Evolutionary conservation across 2,797 vertebrate species (phyloP).

Genomic region (Tachyglossus aculeatus): DNA sequence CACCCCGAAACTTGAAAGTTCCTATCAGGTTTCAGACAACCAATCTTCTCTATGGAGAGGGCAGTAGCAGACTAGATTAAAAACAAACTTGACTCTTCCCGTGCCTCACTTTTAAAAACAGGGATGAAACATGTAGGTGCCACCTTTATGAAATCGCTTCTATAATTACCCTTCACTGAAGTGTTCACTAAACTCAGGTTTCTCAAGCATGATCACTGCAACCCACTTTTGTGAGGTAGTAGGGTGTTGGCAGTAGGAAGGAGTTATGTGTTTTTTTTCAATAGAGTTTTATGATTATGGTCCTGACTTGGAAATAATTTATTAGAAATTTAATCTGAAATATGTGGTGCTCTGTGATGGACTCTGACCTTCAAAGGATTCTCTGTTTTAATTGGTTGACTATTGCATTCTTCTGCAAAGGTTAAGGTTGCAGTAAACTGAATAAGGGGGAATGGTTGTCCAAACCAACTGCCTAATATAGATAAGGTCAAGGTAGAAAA

Average conservation of each 20-base stretch:
- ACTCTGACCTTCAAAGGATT: not conserved
- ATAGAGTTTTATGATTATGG: not conserved
- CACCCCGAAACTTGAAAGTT: no score
- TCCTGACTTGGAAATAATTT: not conserved
- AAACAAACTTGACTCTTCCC: no score
- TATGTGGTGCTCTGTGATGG: not conserved
- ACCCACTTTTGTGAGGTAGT: accelerated
- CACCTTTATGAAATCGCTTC: not conserved
- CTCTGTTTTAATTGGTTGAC: not conserved
- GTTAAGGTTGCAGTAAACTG: not conserved
- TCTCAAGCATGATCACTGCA: accelerated
- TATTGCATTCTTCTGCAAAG: not conserved
- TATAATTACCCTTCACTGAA: not conserved
- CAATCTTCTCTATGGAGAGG: no score
- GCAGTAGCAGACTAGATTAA: no score
- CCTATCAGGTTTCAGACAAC: no score
- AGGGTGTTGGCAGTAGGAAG: no score
- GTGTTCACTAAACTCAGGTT: accelerated
- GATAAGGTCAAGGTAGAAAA: not conserved
- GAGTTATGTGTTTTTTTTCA: not conserved
- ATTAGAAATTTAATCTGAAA: constrained; percentile 9
- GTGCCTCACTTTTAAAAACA: no score
- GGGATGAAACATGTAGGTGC: not conserved
- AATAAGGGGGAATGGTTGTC: accelerated
- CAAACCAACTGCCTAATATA: not conserved